Evolutionary conservation across 1,140 invertebrate genomes (phyloP), one percentile per base, ranked within the genome.

Genomic region (Trachymyrmex cornetzi): DNA sequence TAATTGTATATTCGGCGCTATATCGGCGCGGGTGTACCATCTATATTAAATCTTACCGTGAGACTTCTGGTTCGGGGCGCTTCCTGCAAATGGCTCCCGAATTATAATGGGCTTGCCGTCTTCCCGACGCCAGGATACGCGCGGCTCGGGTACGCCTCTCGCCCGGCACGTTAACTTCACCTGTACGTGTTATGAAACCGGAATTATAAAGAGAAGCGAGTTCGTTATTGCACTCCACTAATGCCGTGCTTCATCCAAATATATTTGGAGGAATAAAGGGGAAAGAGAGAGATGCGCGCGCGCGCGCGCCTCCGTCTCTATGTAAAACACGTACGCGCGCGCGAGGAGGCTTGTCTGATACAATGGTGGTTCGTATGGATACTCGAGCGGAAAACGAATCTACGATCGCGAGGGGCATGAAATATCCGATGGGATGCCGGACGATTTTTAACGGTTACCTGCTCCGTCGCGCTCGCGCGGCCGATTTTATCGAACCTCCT

Each of bases 91-190:
- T 79, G 93, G 87, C 89, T 97, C 96, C 92, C 97, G 97, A 59
- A 98, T 96, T 34, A 98, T 96, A 88, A 99, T 98, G 89, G 98
- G 97, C 86, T 96, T 96, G 67, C 97, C 97, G 94, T 98, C 98
- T 95, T 98, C 98, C 77, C 98, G 95, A 71, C 97, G 96, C 98
- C 98, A 99, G 81, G 97, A 97, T 64, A 99, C 97, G 91, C 97
- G 97, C 0, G 98, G 98, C 61, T 96, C 95, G 0, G 98, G 98
- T 94, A 97, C 97, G 1, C 98, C 99, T 82, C 96, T 96, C 5
- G 98, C 98, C 85, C 96, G 95, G 94, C 97, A 97, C 72, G 94
- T 95, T 79, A 97, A 92, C 86, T 96, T 96, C 72, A 95, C 94
- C 95, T 95, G 91, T 90, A 91, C 90, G 90, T 90, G 90, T 89